Evolutionary conservation across 2,888 invertebrate species (phyloP), one percentile per base, ranked within the genome.

Genomic region (Tyria jacobaeae): DNA sequence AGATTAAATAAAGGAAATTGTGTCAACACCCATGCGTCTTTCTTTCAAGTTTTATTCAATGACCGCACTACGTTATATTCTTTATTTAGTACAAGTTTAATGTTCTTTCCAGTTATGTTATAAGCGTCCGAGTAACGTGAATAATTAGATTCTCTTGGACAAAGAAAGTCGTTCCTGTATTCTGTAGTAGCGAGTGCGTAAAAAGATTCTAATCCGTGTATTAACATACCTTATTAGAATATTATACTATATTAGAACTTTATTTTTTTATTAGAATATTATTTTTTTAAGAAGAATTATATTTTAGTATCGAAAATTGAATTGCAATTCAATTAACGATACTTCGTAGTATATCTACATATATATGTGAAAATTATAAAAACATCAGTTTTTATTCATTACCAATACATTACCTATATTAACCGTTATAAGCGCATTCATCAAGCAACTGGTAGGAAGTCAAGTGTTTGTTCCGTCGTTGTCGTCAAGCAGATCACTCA

Each of bases 391-490:
- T 44, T 52, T 49, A 47, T 57, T 59, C 41, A 12, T 41, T n/a
- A 57, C 57, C 60, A 64, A 64, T 67, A 62, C 59, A 69, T 34
- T 55, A 64, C 25, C 17, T 47, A 58, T 39, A 60, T 51, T 59
- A 50, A 65, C 63, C 50, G 62, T 71, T 66, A 69, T 66, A 56
- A 53, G 56, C 48, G 53, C 73, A 66, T 70, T 65, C 31, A 74
- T 73, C 71, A 66, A 59, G 41, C 27, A 53, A 34, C 54, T 35
- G 56, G 69, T 65, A 74, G 77, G 69, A 75, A 75, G 71, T 48
- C 57, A 62, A 66, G 62, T 56, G 49, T 55, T 57, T 60, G 58
- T 76, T 66, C 65, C 69, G 63, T 76, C 74, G 62, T 37, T 50
- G 57, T 25, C 25, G 53, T 17, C 39, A 53, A 53, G 25, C 25